A percentile compares a stretch with the other conserved stretches of the same genome.
phyloP scores from a whole-genome alignment of 1,140 invertebrate genomes.

The Bombus waltoni region DNA sequence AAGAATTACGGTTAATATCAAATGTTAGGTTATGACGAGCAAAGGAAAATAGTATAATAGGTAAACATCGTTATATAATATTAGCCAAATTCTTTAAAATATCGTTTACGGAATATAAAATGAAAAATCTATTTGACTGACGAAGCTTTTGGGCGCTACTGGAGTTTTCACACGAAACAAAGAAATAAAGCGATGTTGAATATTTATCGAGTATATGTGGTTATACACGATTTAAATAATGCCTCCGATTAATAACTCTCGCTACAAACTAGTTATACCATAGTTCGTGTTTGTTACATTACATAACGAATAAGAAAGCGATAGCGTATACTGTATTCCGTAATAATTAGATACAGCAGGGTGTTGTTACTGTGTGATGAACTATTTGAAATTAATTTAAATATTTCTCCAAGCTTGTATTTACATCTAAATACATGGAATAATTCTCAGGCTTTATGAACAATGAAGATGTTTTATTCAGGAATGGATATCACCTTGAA shows the following conservation, averaged over 20 bases:
- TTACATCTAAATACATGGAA: neutral
- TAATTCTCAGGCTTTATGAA: neutral
- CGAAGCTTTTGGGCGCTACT: neutral
- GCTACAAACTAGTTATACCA: neutral
- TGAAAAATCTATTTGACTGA: neutral
- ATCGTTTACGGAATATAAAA: neutral
- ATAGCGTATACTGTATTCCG: neutral
- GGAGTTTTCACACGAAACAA: neutral
- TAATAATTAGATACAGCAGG: neutral
- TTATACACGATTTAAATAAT: neutral
- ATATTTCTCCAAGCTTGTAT: neutral
- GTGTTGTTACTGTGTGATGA: neutral
- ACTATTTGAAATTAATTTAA: neutral
- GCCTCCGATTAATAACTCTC: neutral
- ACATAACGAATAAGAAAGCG: neutral
- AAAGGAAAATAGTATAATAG: too few species aligned
- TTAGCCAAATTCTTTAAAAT: neutral
- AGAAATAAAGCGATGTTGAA: neutral
- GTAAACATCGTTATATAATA: neutral
- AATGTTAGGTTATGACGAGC: too few species aligned
- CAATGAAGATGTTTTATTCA: constrained; percentile 8
- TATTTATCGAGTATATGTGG: neutral
- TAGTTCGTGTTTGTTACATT: neutral
- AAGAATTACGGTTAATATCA: neutral
- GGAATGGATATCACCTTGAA: neutral